Percentiles rank a stretch among this genome's conserved stretches.
Evolutionary conservation across 2,888 invertebrate species (phyloP).

Genomic region (Platypus cylindrus): DNA sequence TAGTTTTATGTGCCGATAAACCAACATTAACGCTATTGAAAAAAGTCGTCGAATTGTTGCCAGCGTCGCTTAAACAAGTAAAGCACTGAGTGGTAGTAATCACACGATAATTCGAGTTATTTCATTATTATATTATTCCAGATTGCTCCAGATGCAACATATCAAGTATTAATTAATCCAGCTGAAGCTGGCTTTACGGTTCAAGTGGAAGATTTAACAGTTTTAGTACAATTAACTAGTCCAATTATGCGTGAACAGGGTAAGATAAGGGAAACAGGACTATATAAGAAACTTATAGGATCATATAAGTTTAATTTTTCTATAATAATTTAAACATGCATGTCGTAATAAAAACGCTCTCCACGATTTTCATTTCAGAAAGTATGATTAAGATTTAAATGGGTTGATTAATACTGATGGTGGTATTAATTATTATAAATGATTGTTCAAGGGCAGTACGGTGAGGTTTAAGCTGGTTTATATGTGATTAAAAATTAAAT

Average conservation of each 20-base stretch:
- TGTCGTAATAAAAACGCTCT: no score
- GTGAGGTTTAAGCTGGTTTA: conserved; percentile 34
- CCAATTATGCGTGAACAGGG: conserved; percentile 82
- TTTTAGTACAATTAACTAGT: conserved; percentile 84
- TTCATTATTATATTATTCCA: no score
- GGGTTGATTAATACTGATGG: no score
- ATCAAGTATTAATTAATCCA: conserved; percentile 71
- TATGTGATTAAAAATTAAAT: conserved; percentile 5
- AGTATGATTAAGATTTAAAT: no score
- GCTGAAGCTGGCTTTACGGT: conserved; percentile 79
- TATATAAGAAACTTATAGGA: background rate
- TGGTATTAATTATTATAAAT: no score
- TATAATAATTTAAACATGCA: background rate
- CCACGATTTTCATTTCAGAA: no score
- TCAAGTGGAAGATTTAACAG: conserved; percentile 62
- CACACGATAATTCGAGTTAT: no score
- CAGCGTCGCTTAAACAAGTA: conserved; percentile 54
- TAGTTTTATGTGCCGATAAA: conserved; percentile 88
- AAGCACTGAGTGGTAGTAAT: background rate
- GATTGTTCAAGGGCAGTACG: conserved; percentile 36
- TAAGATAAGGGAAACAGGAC: conserved; percentile 27
- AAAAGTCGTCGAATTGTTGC: conserved; percentile 69
- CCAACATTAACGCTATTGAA: conserved; percentile 81
- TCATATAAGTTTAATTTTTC: background rate
- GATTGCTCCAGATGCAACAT: conserved; percentile 63